Evolutionary conservation across 2,113 vertebrate species (phyloP).

Genomic region (Xiphophorus couchianus): DNA sequence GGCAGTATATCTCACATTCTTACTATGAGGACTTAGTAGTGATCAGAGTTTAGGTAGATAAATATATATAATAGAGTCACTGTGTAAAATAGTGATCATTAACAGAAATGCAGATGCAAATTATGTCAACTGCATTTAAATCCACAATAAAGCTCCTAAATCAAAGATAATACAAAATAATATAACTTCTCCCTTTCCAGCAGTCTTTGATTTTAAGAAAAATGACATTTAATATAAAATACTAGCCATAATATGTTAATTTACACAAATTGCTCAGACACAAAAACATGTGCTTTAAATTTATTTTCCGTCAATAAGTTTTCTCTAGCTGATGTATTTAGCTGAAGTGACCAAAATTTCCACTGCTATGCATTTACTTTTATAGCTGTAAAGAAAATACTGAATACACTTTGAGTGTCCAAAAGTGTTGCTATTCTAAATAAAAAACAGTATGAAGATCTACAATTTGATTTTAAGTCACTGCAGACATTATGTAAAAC

Average conservation of each 20-base stretch:
- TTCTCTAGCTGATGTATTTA: neutral
- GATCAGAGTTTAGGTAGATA: neutral
- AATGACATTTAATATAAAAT: no score
- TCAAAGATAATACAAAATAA: no score
- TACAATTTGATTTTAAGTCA: constrained; percentile 16
- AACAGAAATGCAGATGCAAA: no score
- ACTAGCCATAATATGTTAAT: no score
- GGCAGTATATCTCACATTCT: neutral
- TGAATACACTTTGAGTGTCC: neutral
- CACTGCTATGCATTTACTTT: neutral
- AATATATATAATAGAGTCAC: neutral
- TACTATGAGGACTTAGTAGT: neutral
- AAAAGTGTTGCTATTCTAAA: neutral
- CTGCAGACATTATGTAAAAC: neutral
- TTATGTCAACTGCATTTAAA: no score
- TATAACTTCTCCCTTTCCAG: no score
- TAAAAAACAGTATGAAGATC: neutral
- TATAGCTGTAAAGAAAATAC: neutral
- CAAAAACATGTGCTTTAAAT: no score
- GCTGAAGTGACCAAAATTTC: neutral
- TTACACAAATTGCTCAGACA: no score
- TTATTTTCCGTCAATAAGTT: neutral
- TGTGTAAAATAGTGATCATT: neutral
- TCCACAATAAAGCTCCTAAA: no score
- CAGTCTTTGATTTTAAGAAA: no score